Base-by-base conservation (phyloP, 2,888 invertebrate species). In the Lamproptera curius region DNA sequence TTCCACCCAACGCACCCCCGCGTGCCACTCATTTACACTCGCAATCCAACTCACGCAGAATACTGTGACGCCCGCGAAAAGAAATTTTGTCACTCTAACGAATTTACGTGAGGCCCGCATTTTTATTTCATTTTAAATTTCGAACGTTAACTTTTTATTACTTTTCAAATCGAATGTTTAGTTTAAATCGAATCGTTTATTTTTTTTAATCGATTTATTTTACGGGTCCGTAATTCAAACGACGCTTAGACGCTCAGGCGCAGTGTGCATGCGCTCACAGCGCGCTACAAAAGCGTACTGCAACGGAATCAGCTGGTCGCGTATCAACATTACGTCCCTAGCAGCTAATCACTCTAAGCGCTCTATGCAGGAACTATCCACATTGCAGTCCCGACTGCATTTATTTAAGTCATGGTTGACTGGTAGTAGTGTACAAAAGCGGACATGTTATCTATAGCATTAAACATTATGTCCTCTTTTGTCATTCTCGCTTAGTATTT, bases 221-320 rank as follows among this genome's bases (percentile, higher is more conserved):
- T n/a, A n/a, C n/a, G n/a, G n/a, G n/a, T n/a, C n/a, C n/a, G n/a
- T n/a, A n/a, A n/a, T n/a, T n/a, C n/a, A n/a, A n/a, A n/a, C n/a
- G n/a, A n/a, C n/a, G n/a, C n/a, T n/a, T 44, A 56, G 44, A 54
- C 53, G 62, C 61, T 58, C 58, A 53, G 58, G 65, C 66, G 73
- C 66, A 56, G 65, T 73, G 62, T 62, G 56, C 56, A 53, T 52
- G 73, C 77, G 84, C 83, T 70, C 76, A 56, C 73, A 63, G 64
- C 85, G 86, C 80, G 75, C 66, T 73, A 73, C 80, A 80, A 82
- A 81, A 70, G 76, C 82, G 76, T 73, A 86, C 87, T 86, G 86
- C 76, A 77, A 69, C 61, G 73, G 67, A 79, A n/a, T n/a, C n/a
- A 70, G 84, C 85, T 84, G 87, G 85, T 83, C 84, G 72, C 69